Conservation (phyloP, 2,888 invertebrate genomes). For the Anthrax anthrax region DNA sequence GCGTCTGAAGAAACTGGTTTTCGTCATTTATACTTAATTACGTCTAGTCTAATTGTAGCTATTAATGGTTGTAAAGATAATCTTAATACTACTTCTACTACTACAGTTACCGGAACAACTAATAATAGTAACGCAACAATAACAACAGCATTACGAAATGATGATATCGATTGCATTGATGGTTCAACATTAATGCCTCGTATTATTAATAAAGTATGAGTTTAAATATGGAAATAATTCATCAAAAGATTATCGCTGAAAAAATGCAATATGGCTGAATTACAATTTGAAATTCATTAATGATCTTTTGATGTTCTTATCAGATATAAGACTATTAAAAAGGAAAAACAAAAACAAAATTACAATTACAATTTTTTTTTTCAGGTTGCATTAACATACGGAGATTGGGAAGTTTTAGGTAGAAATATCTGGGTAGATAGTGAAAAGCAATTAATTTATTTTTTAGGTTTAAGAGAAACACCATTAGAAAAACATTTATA, state of each 20-base stretch:
- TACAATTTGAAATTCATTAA: no score
- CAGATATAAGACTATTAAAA: no score
- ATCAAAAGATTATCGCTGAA: no score
- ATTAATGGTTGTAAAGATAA: conserved; percentile 38
- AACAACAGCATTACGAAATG: conserved; percentile 9
- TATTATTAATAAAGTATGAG: conserved; percentile 44
- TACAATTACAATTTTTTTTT: conserved; percentile 18
- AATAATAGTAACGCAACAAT: conserved; percentile 3
- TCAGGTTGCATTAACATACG: conserved; percentile 59
- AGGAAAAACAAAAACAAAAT: no score
- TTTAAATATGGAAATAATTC: neutral
- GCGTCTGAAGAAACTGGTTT: conserved; percentile 84
- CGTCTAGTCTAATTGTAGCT: conserved; percentile 38
- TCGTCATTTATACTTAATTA: conserved; percentile 72
- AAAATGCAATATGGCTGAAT: neutral
- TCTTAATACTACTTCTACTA: conserved; percentile 29
- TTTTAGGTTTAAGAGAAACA: conserved; percentile 77
- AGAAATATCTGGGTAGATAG: conserved; percentile 80
- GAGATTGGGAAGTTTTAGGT: conserved; percentile 88
- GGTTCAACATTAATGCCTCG: conserved; percentile 39
- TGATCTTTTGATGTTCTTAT: no score
- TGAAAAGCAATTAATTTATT: conserved; percentile 66
- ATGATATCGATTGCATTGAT: conserved; percentile 20
- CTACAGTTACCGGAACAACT: neutral
- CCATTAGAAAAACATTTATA: conserved; percentile 88